Evolutionary conservation across 2,797 vertebrate genomes (phyloP).

Genomic region (Phaenicophaeus curvirostris): DNA sequence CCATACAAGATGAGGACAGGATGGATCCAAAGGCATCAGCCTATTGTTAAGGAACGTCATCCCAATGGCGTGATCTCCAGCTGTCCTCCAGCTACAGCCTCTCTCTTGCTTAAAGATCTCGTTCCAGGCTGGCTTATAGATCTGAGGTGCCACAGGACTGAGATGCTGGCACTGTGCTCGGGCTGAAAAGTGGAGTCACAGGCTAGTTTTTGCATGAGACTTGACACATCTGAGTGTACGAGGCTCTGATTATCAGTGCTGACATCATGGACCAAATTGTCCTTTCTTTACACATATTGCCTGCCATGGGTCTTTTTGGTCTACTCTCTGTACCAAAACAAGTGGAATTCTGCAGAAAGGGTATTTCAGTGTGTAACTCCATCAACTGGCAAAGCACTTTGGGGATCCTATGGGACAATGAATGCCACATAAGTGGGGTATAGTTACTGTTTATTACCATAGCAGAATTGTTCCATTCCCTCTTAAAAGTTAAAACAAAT

Average conservation of each 20-base stretch:
- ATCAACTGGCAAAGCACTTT: neutral
- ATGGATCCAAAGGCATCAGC: neutral
- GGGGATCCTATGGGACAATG: neutral
- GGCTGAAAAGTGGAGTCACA: neutral
- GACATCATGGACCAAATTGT: neutral
- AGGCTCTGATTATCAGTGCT: neutral
- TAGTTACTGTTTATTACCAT: conserved; percentile 22
- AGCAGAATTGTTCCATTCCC: conserved; percentile 26
- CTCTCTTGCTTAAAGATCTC: neutral
- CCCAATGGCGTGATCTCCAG: neutral
- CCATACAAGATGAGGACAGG: neutral
- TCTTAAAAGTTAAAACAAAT: conserved; percentile 24
- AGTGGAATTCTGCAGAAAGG: neutral
- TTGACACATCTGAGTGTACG: fast-evolving
- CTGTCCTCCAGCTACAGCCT: neutral
- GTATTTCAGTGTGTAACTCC: neutral
- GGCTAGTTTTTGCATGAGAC: neutral
- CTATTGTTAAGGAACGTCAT: neutral
- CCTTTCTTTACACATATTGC: neutral
- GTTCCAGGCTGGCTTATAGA: neutral
- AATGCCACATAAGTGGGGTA: neutral
- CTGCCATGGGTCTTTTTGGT: neutral
- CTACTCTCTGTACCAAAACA: neutral
- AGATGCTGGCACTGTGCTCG: neutral
- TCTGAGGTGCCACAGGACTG: neutral